phyloP scores from a whole-genome alignment of 37 sponge, comb jelly and placozoan genomes.

The Theonella swinhoei region DNA sequence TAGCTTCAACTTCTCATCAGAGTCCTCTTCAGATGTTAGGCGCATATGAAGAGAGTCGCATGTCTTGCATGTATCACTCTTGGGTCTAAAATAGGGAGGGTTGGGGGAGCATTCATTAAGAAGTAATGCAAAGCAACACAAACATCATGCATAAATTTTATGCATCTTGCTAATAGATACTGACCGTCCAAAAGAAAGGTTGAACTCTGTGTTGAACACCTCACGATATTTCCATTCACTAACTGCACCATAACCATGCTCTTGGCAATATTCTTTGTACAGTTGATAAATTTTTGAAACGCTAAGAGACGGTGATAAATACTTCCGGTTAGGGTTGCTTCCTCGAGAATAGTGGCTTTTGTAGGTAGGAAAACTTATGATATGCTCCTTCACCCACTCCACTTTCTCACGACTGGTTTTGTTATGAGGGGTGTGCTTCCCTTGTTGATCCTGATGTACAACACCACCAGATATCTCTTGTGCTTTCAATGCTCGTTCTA shows the following conservation, averaged over 20 bases:
- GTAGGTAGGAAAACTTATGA: slow-evolving; percentile 32
- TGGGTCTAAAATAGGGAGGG: no score
- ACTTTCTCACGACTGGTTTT: slow-evolving; percentile 5
- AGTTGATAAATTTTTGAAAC: slow-evolving; percentile 21
- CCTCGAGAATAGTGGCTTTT: slow-evolving; percentile 46
- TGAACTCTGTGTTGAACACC: slow-evolving; percentile 36
- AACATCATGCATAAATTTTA: no score
- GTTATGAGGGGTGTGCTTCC: slow-evolving; percentile 10
- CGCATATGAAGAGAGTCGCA: slow-evolving; percentile 1
- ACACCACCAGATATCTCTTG: not conserved
- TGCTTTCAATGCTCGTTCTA: slow-evolving; percentile 14
- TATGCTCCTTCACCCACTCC: slow-evolving; percentile 31
- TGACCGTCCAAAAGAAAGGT: slow-evolving; percentile 30
- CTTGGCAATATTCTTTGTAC: slow-evolving; percentile 10
- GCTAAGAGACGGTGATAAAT: slow-evolving; percentile 2
- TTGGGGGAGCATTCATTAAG: no score
- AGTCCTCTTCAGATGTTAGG: slow-evolving; percentile 8
- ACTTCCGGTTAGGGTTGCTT: slow-evolving; percentile 33
- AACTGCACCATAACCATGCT: not conserved
- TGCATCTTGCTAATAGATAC: no score
- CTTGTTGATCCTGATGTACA: slow-evolving; percentile 15
- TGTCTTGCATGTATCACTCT: slow-evolving; percentile 36
- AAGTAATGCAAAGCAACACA: no score
- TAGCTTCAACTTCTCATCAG: not conserved
- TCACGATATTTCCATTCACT: slow-evolving; percentile 32